Evolutionary conservation across 2,797 vertebrate species (phyloP).

Genomic region (Arnoldichthys spilopterus): DNA sequence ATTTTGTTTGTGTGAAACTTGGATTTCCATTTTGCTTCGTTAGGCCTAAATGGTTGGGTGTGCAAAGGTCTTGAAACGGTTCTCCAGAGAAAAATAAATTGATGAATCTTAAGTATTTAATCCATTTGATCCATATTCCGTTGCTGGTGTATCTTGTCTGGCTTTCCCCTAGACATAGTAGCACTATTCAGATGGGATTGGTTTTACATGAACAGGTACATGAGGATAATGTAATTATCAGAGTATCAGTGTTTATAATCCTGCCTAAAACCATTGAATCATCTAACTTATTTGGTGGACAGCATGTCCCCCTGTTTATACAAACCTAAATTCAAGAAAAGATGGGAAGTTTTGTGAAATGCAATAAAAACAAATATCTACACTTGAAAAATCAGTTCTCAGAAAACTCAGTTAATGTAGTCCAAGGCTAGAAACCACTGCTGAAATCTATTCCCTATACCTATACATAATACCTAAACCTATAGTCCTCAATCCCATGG

Average conservation of each 20-base stretch:
- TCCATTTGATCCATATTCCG: constrained; percentile 1
- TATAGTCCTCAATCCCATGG: no score
- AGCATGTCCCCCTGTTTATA: no score
- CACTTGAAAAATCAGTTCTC: no score
- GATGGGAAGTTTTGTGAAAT: no score
- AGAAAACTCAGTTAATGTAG: no score
- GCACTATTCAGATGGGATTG: neutral
- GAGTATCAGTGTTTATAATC: neutral
- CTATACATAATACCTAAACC: no score
- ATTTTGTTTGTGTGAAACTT: neutral
- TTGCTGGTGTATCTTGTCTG: constrained; percentile 27
- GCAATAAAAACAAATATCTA: no score
- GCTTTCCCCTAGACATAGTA: neutral
- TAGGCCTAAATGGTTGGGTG: neutral
- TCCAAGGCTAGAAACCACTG: no score
- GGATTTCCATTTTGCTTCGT: neutral
- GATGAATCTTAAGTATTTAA: neutral
- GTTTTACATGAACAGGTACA: neutral
- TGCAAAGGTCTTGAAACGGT: neutral
- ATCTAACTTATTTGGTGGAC: no score
- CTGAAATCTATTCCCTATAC: no score
- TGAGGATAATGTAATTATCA: neutral
- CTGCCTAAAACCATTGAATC: neutral
- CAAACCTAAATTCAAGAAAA: no score
- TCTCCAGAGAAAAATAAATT: neutral